These are phyloP conservation scores for Phaetusa simplex DNA, from an alignment of 2,113 vertebrate genomes.

Conservation along the genomic window DNA sequence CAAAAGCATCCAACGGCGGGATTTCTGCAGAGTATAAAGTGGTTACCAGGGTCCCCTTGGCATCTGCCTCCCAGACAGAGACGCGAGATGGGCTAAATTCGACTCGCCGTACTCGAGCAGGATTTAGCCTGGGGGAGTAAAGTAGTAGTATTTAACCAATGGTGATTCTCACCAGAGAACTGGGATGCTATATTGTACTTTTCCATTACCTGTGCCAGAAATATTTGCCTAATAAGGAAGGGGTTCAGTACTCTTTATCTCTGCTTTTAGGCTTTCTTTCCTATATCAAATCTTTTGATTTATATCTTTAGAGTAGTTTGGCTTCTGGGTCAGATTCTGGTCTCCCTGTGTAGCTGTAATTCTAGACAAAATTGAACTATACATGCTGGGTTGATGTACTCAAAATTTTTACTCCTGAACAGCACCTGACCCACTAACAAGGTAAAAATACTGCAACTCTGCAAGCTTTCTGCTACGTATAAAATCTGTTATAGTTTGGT, in stretches of 20 bases:
- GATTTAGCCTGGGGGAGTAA: background rate
- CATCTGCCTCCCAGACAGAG: background rate
- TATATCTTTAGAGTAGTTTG: background rate
- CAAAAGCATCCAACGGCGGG: background rate
- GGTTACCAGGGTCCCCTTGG: background rate
- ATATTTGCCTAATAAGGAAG: background rate
- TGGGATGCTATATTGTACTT: background rate
- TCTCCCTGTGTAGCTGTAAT: background rate
- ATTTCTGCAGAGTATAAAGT: background rate
- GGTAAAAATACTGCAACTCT: slow-evolving; percentile 3
- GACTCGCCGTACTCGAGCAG: background rate
- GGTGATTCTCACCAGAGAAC: background rate
- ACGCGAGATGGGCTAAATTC: background rate
- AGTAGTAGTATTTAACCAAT: background rate
- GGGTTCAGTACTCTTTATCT: background rate
- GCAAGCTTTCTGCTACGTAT: background rate
- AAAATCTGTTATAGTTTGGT: slow-evolving; percentile 31
- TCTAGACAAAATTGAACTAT: background rate
- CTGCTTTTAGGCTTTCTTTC: background rate
- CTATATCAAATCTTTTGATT: background rate
- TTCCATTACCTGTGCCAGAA: background rate
- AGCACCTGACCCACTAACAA: background rate
- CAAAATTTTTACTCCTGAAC: background rate
- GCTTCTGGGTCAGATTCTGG: background rate
- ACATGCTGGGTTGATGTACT: background rate